Evolutionary conservation across 1,140 invertebrate species (phyloP).

Genomic region (Dendroctonus ponderosae): DNA sequence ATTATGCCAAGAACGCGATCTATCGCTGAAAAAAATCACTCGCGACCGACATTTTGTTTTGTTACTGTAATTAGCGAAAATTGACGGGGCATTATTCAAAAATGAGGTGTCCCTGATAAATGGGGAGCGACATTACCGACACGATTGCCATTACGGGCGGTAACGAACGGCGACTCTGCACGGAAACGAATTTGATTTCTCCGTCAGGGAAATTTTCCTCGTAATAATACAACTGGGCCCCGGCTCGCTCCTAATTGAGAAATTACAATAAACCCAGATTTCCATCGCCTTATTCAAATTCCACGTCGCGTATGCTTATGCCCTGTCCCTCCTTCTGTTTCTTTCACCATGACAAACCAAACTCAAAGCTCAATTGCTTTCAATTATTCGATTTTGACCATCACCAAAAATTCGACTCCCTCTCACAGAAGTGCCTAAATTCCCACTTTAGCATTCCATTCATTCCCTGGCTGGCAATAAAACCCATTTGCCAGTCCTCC

Average conservation of each 20-base stretch:
- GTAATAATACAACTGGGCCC: constrained; percentile 1
- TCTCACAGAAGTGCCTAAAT: no score
- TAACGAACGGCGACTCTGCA: constrained; percentile 31
- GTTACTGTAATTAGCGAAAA: constrained; percentile 40
- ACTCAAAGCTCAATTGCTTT: no score
- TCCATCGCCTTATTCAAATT: neutral
- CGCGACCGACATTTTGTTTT: constrained; percentile 39
- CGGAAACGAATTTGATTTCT: constrained; percentile 28
- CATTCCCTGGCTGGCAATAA: neutral
- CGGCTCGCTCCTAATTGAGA: neutral
- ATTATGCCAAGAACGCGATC: constrained; percentile 23
- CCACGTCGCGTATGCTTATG: no score
- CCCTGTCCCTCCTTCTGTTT: no score
- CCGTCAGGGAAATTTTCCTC: constrained; percentile 15
- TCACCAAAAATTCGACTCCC: no score
- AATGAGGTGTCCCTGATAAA: constrained; percentile 34
- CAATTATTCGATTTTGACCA: no score
- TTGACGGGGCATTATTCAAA: constrained; percentile 35
- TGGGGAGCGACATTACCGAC: constrained; percentile 34
- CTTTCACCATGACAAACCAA: no score
- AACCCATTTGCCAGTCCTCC: constrained; percentile 3
- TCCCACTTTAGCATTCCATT: no score
- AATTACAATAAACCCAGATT: neutral
- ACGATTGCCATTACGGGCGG: constrained; percentile 24
- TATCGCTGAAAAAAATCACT: constrained; percentile 35